phyloP scores from a whole-genome alignment of 2,113 vertebrate species.

The Okapia johnstoni region DNA sequence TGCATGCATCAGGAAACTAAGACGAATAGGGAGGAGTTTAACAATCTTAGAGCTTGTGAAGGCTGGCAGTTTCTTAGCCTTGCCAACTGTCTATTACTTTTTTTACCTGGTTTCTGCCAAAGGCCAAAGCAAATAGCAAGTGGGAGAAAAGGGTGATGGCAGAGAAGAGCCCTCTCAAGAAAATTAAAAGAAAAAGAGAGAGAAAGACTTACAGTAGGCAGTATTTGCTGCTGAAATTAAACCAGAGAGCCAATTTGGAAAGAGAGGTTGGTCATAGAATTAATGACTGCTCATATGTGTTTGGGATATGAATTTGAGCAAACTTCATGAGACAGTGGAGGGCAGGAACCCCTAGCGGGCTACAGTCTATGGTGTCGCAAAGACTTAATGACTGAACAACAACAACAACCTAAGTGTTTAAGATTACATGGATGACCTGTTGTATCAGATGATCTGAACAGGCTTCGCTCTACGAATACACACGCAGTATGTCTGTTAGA shows the following conservation, averaged over 20 bases:
- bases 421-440: background rate
- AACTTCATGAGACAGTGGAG: background rate
- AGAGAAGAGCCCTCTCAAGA: background rate
- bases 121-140: constrained; percentile 17
- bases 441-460: background rate
- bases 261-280: background rate
- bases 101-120: constrained; percentile 40
- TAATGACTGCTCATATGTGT: background rate
- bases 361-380: background rate
- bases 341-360: background rate
- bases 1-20: background rate
- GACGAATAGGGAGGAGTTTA: constrained; percentile 29
- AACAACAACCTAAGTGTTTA: background rate
- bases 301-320: background rate
- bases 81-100: constrained; percentile 19
- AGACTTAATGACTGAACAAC: background rate
- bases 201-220: background rate
- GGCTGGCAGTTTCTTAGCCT: background rate
- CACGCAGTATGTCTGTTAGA: background rate
- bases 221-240: background rate
- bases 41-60: background rate
- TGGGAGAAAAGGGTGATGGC: background rate
- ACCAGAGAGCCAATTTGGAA: background rate
- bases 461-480: background rate
- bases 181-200: background rate